Conservation (phyloP, 2,888 invertebrate species). For the Magallana nippona region DNA sequence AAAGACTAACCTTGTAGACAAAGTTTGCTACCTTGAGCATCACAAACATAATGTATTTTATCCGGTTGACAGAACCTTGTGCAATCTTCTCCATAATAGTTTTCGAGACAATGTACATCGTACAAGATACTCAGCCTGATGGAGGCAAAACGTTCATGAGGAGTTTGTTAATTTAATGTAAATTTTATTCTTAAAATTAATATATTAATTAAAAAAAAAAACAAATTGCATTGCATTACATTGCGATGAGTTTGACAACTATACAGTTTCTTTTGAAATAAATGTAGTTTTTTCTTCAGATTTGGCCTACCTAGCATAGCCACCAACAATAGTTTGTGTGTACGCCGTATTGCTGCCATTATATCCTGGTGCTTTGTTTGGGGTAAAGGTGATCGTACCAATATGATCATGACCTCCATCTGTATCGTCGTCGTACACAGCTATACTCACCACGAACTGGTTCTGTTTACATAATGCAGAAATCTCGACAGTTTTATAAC, state of each 20-base stretch:
- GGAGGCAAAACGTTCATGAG: too few relatives aligned
- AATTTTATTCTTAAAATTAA: too few relatives aligned
- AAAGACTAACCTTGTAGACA: not conserved
- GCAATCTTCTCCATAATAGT: conserved; percentile 14
- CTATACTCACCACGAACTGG: not conserved
- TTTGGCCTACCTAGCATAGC: not conserved
- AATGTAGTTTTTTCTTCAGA: too few relatives aligned
- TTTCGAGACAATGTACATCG: not conserved
- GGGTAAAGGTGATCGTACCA: not conserved
- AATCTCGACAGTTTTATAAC: too few relatives aligned
- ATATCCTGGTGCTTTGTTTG: not conserved
- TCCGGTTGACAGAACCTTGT: not conserved
- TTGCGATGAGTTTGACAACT: too few relatives aligned
- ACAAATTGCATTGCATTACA: too few relatives aligned
- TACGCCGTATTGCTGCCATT: conserved; percentile 7
- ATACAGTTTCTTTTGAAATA: too few relatives aligned
- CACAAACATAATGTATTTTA: not conserved
- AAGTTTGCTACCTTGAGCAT: not conserved
- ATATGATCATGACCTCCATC: not conserved
- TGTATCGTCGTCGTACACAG: conserved; percentile 3
- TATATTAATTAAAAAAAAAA: too few relatives aligned
- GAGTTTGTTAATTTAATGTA: too few relatives aligned
- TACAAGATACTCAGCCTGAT: not conserved
- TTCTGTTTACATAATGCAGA: not conserved
- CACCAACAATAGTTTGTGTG: not conserved